phyloP scores from a whole-genome alignment of 2,888 invertebrate genomes.

The Heliothis peltigera region DNA sequence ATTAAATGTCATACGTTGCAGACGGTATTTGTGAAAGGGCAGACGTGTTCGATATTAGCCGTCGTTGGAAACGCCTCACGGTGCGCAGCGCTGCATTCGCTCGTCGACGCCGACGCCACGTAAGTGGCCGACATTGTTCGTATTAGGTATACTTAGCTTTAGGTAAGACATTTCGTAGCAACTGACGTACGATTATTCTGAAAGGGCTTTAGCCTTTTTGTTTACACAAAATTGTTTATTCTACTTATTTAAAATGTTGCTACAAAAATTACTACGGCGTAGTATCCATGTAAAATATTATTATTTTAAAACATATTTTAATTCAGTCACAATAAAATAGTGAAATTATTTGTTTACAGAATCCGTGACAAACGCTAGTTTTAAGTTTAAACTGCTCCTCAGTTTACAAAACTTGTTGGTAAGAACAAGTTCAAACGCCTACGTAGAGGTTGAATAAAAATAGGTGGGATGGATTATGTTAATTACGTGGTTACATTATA shows the following conservation, averaged over 20 bases:
- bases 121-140: conserved; percentile 45
- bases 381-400: conserved; percentile 29
- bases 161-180: conserved; percentile 28
- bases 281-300: conserved; percentile 32
- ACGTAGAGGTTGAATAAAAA: conserved; percentile 40
- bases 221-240: conserved; percentile 12
- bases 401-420: conserved; percentile 37
- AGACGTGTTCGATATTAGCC: conserved; percentile 62
- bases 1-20: conserved; percentile 74
- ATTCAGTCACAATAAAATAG: conserved; percentile 36
- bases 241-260: conserved; percentile 14
- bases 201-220: conserved; percentile 33
- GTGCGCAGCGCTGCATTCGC: conserved; percentile 50
- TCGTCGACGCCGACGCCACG: conserved; percentile 43
- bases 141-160: conserved; percentile 54
- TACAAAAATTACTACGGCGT: conserved; percentile 34
- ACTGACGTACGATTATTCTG: conserved; percentile 8
- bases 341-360: conserved; percentile 49
- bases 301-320: conserved; percentile 21
- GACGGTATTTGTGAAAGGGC: conserved; percentile 73
- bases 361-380: conserved; percentile 28
- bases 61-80: conserved; percentile 59
- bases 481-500: conserved; percentile 38
- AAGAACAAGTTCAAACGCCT: conserved; percentile 49
- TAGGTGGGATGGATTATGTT: conserved; percentile 44